phyloP scores from a whole-genome alignment of 2,797 vertebrate genomes.

The Aldrovandia affinis region DNA sequence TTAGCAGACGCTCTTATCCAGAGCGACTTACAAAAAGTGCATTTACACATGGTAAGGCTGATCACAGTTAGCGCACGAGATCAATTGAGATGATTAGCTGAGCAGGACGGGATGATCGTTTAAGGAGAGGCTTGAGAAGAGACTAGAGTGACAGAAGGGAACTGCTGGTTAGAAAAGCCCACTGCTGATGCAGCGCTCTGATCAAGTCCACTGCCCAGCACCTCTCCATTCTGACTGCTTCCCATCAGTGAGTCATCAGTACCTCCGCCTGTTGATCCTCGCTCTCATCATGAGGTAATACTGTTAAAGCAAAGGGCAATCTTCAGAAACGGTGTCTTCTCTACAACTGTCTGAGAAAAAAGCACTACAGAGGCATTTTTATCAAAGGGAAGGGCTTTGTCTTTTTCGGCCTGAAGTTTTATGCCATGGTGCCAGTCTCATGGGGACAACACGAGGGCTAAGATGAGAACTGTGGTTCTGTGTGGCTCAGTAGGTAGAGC shows the following conservation, averaged over 20 bases:
- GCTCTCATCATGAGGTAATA: slow-evolving; percentile 43
- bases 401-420: slow-evolving; percentile 32
- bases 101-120: too few relatives aligned
- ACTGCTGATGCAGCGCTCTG: too few relatives aligned
- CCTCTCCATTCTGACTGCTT: background rate
- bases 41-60: too few relatives aligned
- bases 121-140: too few relatives aligned
- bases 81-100: too few relatives aligned
- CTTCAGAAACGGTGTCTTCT: background rate
- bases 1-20: too few relatives aligned
- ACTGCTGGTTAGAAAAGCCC: too few relatives aligned
- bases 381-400: slow-evolving; percentile 61
- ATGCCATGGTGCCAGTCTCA: slow-evolving; percentile 46
- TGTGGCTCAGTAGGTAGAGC: too few relatives aligned
- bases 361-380: slow-evolving; percentile 45
- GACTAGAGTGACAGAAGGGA: too few relatives aligned
- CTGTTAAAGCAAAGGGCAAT: background rate
- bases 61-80: too few relatives aligned
- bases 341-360: background rate
- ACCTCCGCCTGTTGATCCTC: slow-evolving; percentile 32
- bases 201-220: background rate
- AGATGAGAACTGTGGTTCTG: too few relatives aligned
- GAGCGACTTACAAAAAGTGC: too few relatives aligned
- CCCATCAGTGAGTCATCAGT: slow-evolving; percentile 19
- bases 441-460: background rate